phyloP scores from a whole-genome alignment of 2,888 invertebrate genomes.

The Monopis laevigella region DNA sequence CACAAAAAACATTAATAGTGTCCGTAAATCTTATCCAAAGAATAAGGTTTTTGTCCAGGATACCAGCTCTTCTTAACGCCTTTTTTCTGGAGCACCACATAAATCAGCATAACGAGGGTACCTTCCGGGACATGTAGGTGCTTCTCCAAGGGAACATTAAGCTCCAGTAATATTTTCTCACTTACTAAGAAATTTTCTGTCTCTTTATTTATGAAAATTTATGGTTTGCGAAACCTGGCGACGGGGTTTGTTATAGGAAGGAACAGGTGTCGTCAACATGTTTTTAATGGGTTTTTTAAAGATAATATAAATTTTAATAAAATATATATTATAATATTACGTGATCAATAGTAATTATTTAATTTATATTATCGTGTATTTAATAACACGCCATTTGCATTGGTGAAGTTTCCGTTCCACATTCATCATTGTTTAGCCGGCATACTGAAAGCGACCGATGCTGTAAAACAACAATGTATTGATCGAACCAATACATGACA shows the following conservation, averaged over 20 bases:
- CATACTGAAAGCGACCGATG: too few relatives aligned
- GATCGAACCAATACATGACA: too few relatives aligned
- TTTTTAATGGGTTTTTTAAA: too few relatives aligned
- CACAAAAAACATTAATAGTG: neutral
- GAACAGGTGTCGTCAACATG: neutral
- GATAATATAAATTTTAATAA: too few relatives aligned
- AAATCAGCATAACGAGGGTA: conserved; percentile 59
- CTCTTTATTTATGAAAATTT: conserved; percentile 46
- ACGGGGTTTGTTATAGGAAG: neutral
- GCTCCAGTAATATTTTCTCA: conserved; percentile 63
- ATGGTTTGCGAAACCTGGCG: neutral
- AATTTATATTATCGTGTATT: too few relatives aligned
- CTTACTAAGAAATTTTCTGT: conserved; percentile 62
- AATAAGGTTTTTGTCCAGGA: neutral
- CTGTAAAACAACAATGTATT: too few relatives aligned
- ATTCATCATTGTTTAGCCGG: too few relatives aligned
- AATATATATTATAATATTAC: too few relatives aligned
- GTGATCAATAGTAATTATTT: too few relatives aligned
- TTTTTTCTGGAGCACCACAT: conserved; percentile 42
- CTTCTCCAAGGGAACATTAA: conserved; percentile 51
- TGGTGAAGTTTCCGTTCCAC: too few relatives aligned
- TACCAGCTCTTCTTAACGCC: neutral
- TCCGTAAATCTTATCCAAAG: neutral
- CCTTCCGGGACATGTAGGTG: conserved; percentile 47
- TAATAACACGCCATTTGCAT: too few relatives aligned